Conservation (phyloP, 1,140 invertebrate genomes). For the Bombus impatiens region DNA sequence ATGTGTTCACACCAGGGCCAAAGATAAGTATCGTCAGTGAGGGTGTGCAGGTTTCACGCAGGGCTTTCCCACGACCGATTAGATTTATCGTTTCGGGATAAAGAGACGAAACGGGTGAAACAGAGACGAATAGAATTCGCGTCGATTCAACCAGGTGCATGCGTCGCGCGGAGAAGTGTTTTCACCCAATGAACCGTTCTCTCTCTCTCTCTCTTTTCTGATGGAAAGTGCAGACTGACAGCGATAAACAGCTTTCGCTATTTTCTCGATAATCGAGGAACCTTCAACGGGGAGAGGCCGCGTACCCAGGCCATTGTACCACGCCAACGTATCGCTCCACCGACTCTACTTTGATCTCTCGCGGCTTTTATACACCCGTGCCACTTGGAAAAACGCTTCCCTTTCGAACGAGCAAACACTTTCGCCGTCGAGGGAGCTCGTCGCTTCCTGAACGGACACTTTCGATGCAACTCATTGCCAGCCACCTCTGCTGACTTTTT, state of each 20-base stretch:
- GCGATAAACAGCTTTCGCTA: slow-evolving; percentile 9
- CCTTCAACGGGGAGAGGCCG: not conserved
- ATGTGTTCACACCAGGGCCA: not conserved
- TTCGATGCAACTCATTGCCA: not conserved
- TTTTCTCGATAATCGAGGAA: slow-evolving; percentile 21
- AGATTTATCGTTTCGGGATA: slow-evolving; percentile 1
- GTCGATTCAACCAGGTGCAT: not conserved
- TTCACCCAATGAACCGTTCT: not conserved
- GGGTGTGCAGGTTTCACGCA: not conserved
- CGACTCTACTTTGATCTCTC: slow-evolving; percentile 9
- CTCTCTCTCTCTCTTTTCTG: not conserved
- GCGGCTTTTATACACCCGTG: slow-evolving; percentile 8
- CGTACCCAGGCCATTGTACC: not conserved
- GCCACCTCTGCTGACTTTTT: not conserved
- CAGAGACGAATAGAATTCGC: not conserved
- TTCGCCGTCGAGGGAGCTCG: slow-evolving; percentile 14
- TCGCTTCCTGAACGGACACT: not conserved
- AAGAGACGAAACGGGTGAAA: not conserved
- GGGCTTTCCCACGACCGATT: not conserved
- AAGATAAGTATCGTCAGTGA: not conserved
- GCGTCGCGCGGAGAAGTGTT: not conserved
- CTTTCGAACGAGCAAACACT: slow-evolving; percentile 15
- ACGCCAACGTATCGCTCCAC: not conserved
- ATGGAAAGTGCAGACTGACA: not conserved
- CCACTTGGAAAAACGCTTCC: slow-evolving; percentile 15